Conservation (phyloP, 2,888 invertebrate genomes). For the Sinelater perroti region DNA sequence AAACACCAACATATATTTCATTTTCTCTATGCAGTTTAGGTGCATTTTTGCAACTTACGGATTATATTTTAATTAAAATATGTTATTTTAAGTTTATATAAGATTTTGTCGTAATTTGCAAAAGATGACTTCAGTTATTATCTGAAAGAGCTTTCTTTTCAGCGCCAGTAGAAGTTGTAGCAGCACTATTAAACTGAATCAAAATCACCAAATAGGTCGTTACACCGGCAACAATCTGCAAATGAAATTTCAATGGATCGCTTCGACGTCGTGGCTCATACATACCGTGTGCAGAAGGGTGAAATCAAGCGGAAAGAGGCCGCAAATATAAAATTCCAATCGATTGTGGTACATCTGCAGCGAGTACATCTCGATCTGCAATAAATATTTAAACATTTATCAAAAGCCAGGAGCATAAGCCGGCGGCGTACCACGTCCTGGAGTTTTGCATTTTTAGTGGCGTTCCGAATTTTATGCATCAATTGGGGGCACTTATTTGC, state of each 20-base stretch:
- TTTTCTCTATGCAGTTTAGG: no score
- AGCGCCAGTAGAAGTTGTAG: neutral
- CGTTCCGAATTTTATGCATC: conserved; percentile 52
- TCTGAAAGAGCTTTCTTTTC: neutral
- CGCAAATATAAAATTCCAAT: conserved; percentile 50
- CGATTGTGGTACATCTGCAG: conserved; percentile 53
- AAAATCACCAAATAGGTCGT: conserved; percentile 52
- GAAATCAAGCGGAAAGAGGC: conserved; percentile 52
- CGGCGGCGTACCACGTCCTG: conserved; percentile 47
- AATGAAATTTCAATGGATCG: neutral
- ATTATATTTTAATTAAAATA: no score
- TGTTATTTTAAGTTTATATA: no score
- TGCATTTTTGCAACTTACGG: no score
- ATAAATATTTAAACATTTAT: conserved; percentile 38
- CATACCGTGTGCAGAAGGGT: conserved; percentile 51
- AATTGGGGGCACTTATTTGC: conserved; percentile 51
- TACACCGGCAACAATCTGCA: conserved; percentile 51
- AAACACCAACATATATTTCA: no score
- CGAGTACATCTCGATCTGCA: conserved; percentile 53
- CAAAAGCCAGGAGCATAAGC: conserved; percentile 23
- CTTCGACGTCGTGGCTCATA: neutral
- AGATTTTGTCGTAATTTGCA: no score
- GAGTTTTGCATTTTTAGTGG: conserved; percentile 45
- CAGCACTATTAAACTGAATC: conserved; percentile 49
- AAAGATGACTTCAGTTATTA: no score